These are phyloP conservation scores for Brachymystax lenok DNA, from an alignment of 2,797 vertebrate genomes.

Conservation along the genomic window DNA sequence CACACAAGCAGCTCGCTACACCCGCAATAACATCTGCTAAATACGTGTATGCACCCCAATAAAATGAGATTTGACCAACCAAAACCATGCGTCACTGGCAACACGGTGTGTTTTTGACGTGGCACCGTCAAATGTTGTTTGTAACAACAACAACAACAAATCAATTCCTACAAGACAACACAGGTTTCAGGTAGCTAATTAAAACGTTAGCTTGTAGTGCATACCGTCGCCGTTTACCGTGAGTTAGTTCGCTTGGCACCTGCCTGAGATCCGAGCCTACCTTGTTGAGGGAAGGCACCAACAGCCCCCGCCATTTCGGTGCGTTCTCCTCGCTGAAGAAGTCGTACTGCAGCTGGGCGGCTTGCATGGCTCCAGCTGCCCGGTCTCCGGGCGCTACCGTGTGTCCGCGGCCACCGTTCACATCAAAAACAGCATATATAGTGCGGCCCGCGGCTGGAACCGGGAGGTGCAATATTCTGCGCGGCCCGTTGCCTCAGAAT, in stretches of 20 bases:
- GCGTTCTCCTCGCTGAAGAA: conserved; percentile 91
- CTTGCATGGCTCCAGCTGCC: conserved; percentile 81
- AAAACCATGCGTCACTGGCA: background rate
- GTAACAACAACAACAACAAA: background rate
- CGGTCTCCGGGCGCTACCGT: conserved; percentile 11
- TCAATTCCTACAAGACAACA: background rate
- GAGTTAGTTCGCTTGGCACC: background rate
- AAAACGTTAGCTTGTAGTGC: background rate
- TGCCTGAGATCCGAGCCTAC: conserved; percentile 51
- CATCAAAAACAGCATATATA: conserved; percentile 34
- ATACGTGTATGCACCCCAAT: background rate
- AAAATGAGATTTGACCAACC: background rate
- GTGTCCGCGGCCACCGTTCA: conserved; percentile 33
- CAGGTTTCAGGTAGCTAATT: background rate
- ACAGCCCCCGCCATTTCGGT: conserved; percentile 87
- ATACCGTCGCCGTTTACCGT: background rate
- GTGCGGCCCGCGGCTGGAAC: background rate
- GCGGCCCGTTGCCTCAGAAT: conserved; percentile 23
- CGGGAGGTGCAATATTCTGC: conserved; percentile 15
- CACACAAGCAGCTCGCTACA: no score
- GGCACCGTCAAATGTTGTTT: background rate
- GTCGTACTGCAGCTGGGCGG: conserved; percentile 87
- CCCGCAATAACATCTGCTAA: no score
- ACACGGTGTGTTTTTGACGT: background rate
- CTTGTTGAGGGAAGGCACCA: conserved; percentile 88